Conservation (phyloP, 2,888 invertebrate genomes). For the Agrotis segetum region DNA sequence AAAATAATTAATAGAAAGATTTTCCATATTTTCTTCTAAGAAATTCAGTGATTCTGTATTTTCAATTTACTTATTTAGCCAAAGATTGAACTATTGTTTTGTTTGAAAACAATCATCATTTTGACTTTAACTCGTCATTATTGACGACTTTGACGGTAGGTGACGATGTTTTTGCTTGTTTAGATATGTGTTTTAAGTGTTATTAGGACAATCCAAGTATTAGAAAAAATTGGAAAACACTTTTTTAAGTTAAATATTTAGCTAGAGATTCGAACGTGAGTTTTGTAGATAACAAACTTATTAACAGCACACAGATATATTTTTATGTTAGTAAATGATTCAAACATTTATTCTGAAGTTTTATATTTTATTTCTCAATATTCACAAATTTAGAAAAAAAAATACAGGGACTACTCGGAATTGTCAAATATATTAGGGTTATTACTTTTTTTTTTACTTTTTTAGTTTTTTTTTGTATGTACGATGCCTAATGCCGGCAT, state of each 20-base stretch:
- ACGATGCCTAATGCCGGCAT: constrained; percentile 56
- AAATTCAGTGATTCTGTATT: too few species aligned
- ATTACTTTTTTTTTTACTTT: too few species aligned
- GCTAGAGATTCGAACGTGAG: neutral
- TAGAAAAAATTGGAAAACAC: constrained; percentile 43
- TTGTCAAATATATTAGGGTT: too few species aligned
- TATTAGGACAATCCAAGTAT: constrained; percentile 2
- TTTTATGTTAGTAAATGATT: constrained; percentile 1
- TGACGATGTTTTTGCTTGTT: constrained; percentile 6
- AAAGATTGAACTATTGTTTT: neutral
- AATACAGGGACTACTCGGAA: too few species aligned
- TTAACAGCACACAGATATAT: neutral
- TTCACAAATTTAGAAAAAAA: too few species aligned
- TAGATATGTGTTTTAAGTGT: neutral
- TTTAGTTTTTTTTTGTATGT: constrained; percentile 31
- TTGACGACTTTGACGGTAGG: too few species aligned
- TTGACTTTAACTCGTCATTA: neutral
- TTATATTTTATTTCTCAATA: too few species aligned
- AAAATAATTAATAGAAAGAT: neutral
- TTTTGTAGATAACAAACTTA: neutral
- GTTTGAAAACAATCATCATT: neutral
- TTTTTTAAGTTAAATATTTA: constrained; percentile 1
- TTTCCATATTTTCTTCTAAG: neutral
- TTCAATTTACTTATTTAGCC: too few species aligned
- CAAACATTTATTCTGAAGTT: neutral